Base-by-base conservation (phyloP, 2,797 vertebrate genomes). In the Xenopus petersii region DNA sequence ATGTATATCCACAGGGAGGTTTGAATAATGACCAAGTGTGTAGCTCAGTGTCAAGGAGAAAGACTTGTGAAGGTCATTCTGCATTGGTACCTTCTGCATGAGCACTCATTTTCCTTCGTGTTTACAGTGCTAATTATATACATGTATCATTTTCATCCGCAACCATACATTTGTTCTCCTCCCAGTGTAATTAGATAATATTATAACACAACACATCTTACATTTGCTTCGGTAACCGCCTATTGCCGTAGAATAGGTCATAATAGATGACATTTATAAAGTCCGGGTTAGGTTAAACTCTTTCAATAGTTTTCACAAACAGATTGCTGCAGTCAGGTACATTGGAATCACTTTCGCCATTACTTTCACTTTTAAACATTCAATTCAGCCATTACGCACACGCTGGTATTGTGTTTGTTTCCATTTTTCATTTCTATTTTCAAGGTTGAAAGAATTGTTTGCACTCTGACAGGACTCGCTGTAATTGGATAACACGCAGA, bases 361-460 rank as follows among this genome's bases (percentile, higher is more conserved):
- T 68, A 5, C 26, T 10, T 33, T 36, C 26, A 16, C 64, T 67
- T 64, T 64, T 58, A 70, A 75, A 47, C 62, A 70, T 70, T 60
- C 26, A 67, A 67, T 77, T 46, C 55, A 67, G 56, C 33, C 17
- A 72, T 73, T 63, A 63, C 49, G 62, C 70, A 61, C 70, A 62
- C 47, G 24, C 8, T 67, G 36, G 10, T 67, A 49, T n/a, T 68
- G 58, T 67, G 24, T 71, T 64, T 47, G 59, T 64, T 64, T 75
- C 74, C 67, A 64, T 64, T 70, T 75, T 65, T 76, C 55, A 71
- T 77, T 73, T 73, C 60, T 36, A 69, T 73, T 78, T 73, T 69
- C 70, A 78, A 68, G 60, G 70, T 73, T 78, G 70, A 73, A 63
- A 73, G 59, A 62, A 69, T 69, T 69, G 70, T 73, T 78, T 78